Percentiles rank a stretch among this genome's conserved stretches.
phyloP scores from a whole-genome alignment of 2,113 vertebrate species.

The Oreochromis tanganicae region DNA sequence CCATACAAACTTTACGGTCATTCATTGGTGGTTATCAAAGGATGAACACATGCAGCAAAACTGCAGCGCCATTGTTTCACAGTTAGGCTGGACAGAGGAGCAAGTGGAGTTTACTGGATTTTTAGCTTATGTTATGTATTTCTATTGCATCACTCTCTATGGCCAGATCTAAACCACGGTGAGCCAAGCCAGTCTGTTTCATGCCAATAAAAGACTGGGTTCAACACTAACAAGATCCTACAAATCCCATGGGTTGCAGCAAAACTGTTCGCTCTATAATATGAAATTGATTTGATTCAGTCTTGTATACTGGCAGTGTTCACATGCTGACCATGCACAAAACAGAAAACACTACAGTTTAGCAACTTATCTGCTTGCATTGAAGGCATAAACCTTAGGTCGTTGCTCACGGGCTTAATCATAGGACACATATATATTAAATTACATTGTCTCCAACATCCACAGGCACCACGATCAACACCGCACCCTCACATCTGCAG shows the following conservation, averaged over 20 bases:
- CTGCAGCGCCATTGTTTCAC: conserved; percentile 20
- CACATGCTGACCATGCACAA: neutral
- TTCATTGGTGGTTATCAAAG: neutral
- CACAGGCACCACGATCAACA: neutral
- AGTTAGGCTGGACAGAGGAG: neutral
- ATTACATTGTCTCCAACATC: neutral
- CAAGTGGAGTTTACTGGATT: neutral
- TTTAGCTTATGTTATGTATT: neutral
- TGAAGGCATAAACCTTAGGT: neutral
- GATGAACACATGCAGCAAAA: conserved; percentile 7
- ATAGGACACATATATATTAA: neutral
- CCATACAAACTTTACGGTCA: neutral
- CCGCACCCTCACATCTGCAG: neutral
- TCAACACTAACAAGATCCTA: conserved; percentile 5
- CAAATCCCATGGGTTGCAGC: neutral
- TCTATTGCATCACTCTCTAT: conserved; percentile 15
- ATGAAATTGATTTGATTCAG: neutral
- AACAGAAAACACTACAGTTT: neutral
- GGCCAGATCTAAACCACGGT: neutral
- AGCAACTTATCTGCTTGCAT: neutral
- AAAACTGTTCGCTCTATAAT: neutral
- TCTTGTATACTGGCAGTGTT: neutral
- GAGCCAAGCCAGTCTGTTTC: conserved; percentile 2
- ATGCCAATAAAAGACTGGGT: neutral
- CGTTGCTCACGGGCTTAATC: neutral